Evolutionary conservation across 2,113 vertebrate genomes (phyloP).

Genomic region (Petaurus breviceps): DNA sequence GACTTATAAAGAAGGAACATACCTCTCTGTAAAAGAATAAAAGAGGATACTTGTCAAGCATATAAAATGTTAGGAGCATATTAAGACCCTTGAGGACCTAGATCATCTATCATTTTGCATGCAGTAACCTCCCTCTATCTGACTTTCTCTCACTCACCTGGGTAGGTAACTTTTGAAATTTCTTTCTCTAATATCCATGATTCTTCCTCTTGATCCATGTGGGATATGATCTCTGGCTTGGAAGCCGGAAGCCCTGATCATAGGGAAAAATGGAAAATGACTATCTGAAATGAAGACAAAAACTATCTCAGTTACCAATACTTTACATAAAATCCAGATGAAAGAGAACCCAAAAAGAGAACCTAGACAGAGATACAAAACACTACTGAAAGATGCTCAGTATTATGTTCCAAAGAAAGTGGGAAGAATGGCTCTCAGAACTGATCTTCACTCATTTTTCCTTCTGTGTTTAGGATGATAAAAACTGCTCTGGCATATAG

Average conservation of each 20-base stretch:
- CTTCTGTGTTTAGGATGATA: background rate
- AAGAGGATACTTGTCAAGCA: background rate
- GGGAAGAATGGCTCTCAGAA: background rate
- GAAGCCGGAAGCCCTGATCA: background rate
- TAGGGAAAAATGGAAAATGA: background rate
- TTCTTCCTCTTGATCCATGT: background rate
- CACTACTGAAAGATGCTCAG: background rate
- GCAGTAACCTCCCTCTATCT: background rate
- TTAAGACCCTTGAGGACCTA: background rate
- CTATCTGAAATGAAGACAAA: background rate
- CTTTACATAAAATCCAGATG: background rate
- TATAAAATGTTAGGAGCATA: background rate
- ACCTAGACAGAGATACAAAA: background rate
- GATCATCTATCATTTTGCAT: background rate
- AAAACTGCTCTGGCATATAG: background rate
- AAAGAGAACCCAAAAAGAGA: background rate
- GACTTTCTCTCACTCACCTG: background rate
- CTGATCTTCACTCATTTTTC: background rate
- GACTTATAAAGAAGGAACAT: background rate
- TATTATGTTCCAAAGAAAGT: background rate
- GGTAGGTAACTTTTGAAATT: background rate
- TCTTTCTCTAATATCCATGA: background rate
- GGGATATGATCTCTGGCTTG: background rate
- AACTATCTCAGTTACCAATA: background rate
- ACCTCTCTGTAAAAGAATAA: background rate